A percentile compares a stretch with the other conserved stretches of the same genome.
phyloP scores from a whole-genome alignment of 2,888 invertebrate genomes.

The Julus scandinavius region DNA sequence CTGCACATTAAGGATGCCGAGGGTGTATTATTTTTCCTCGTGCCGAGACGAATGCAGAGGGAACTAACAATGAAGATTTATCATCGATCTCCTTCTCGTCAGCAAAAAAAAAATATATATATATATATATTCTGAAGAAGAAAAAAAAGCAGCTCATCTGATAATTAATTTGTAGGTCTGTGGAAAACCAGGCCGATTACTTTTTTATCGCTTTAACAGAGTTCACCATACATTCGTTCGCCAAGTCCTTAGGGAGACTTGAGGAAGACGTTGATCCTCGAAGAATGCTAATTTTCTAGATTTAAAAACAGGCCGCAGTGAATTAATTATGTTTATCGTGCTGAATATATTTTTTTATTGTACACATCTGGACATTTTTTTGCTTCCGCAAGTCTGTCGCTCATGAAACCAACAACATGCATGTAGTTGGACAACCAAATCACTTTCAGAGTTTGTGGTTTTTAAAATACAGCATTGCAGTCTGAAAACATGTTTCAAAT shows the following conservation, averaged over 20 bases:
- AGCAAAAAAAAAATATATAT: background rate
- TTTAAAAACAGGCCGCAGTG: background rate
- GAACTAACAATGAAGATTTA: background rate
- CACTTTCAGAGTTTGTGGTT: too few species aligned
- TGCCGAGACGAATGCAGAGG: background rate
- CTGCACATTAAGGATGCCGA: background rate
- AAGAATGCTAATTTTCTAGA: background rate
- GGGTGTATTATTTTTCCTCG: background rate
- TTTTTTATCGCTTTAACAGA: background rate
- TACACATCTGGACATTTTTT: background rate
- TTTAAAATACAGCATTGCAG: too few species aligned
- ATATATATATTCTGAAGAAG: background rate
- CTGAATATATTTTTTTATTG: background rate
- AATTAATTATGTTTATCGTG: background rate
- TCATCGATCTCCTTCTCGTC: background rate
- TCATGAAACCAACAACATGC: background rate
- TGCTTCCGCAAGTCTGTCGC: background rate
- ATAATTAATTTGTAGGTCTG: conserved; percentile 42
- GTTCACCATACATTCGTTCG: background rate
- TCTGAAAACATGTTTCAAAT: too few species aligned
- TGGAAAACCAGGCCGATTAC: background rate
- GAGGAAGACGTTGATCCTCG: background rate
- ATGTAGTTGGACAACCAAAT: too few species aligned
- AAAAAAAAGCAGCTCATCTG: background rate
- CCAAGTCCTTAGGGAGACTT: background rate